A percentile compares a stretch with the other conserved stretches of the same genome.
Conservation (phyloP, 2,113 vertebrate genomes). For the Brienomyrus brachyistius region DNA sequence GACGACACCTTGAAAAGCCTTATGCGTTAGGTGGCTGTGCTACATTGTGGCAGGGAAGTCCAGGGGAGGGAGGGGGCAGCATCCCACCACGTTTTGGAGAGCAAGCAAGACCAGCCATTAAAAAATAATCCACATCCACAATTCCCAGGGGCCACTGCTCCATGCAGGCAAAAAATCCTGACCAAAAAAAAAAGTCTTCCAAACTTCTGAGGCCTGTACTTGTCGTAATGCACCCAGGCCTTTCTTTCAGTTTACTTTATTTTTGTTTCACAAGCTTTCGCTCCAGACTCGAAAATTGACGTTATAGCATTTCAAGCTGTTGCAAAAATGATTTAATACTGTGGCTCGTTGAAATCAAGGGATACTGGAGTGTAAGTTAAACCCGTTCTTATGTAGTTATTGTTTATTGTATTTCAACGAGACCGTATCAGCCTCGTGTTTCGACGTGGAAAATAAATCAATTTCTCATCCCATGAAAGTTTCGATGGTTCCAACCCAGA, state of each 20-base stretch:
- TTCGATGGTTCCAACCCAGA: background rate
- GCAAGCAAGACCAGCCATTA: background rate
- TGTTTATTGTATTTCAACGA: conserved; percentile 7
- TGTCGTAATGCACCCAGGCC: background rate
- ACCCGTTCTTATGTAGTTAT: conserved; percentile 7
- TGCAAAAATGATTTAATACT: conserved; percentile 9
- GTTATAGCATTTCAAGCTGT: background rate
- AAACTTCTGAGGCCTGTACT: background rate
- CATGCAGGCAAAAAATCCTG: background rate
- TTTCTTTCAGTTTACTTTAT: conserved; percentile 3
- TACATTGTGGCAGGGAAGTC: background rate
- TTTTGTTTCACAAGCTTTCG: background rate
- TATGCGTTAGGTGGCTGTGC: background rate
- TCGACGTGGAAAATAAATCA: background rate
- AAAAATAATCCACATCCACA: background rate
- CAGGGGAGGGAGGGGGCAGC: background rate
- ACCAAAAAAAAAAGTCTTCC: background rate
- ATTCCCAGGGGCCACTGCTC: background rate
- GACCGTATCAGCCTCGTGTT: background rate
- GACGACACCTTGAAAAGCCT: background rate
- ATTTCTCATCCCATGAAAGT: conserved; percentile 2
- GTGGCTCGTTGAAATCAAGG: conserved; percentile 5
- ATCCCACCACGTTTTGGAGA: background rate
- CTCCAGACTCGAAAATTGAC: conserved; percentile 7
- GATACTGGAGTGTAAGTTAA: conserved; percentile 2